A percentile compares a stretch with the other conserved stretches of the same genome.
These are phyloP conservation scores for Melanaphis sacchari DNA, from an alignment of 1,140 invertebrate genomes.

Conservation along the genomic window DNA sequence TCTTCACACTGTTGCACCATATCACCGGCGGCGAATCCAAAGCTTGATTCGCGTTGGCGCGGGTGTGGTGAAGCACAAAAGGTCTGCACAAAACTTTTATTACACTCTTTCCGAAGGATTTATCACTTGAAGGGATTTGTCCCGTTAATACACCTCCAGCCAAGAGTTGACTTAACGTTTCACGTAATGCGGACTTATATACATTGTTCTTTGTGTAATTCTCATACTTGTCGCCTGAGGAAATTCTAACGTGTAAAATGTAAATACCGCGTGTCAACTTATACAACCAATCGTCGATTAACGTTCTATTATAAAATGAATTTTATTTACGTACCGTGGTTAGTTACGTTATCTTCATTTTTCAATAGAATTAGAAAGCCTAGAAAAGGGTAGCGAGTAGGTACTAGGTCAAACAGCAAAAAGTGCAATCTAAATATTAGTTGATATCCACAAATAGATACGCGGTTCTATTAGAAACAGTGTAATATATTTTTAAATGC, in stretches of 20 bases:
- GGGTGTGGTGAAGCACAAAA: background rate
- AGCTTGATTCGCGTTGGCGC: background rate
- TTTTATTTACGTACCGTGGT: no score
- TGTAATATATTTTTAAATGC: no score
- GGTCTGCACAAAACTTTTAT: background rate
- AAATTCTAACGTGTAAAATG: background rate
- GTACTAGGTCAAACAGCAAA: no score
- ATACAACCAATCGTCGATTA: background rate
- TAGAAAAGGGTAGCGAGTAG: no score
- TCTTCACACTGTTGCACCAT: background rate
- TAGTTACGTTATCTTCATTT: no score
- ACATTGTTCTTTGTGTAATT: background rate
- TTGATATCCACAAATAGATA: no score
- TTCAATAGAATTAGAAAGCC: no score
- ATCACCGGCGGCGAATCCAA: background rate
- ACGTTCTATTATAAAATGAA: no score
- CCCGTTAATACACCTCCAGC: background rate
- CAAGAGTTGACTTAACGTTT: background rate
- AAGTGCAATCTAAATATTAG: no score
- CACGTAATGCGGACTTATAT: background rate
- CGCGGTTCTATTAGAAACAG: no score
- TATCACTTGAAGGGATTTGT: background rate
- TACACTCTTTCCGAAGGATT: background rate
- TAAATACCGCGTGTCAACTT: background rate
- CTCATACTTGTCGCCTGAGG: background rate